These are phyloP conservation scores for Papilio glaucus DNA, from an alignment of 1,140 invertebrate species.

Conservation along the genomic window DNA sequence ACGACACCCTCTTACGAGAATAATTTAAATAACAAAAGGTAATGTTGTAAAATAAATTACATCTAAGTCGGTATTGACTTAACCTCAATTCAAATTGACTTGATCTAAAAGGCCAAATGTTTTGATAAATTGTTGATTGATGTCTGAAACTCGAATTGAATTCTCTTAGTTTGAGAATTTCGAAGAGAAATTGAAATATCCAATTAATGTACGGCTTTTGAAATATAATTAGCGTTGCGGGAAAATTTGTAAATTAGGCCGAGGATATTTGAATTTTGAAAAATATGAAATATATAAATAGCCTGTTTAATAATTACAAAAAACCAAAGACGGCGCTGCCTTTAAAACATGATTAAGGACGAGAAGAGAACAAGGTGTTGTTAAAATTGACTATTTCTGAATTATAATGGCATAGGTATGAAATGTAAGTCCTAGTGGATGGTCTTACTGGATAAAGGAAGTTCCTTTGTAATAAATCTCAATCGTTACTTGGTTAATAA, in stretches of 20 bases:
- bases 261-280: constrained; percentile 17
- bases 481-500: too few relatives aligned
- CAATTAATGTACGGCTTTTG: constrained; percentile 31
- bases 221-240: constrained; percentile 4
- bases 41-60: constrained; percentile 16
- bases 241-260: constrained; percentile 8
- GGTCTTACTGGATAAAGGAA: too few relatives aligned
- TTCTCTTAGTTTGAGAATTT: constrained; percentile 14
- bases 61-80: constrained; percentile 2
- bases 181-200: constrained; percentile 29
- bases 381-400: neutral
- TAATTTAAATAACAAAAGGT: constrained; percentile 19
- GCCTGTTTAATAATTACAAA: neutral
- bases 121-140: constrained; percentile 39
- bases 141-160: constrained; percentile 33
- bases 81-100: constrained; percentile 33
- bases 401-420: neutral
- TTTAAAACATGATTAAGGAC: neutral
- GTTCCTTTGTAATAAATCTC: too few relatives aligned
- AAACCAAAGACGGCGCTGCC: too few relatives aligned
- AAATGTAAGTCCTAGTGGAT: too few relatives aligned
- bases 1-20: neutral
- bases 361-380: neutral
- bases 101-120: constrained; percentile 28
- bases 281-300: constrained; percentile 9